Percentiles rank a stretch among this genome's conserved stretches.
These are phyloP conservation scores for Cydia splendana DNA, from an alignment of 1,140 invertebrate genomes.

Conservation along the genomic window DNA sequence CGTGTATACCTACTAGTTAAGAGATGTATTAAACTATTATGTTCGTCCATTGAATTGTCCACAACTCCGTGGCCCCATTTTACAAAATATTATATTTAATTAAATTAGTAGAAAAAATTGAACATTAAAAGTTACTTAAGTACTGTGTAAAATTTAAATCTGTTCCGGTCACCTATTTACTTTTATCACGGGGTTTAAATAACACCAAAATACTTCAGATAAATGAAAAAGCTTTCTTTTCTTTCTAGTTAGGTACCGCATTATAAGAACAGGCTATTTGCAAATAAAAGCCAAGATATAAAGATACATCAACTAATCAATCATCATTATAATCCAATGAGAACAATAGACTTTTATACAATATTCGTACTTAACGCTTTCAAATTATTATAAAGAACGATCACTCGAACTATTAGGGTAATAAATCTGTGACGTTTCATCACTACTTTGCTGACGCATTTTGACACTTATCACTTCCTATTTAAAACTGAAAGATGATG, in stretches of 20 bases:
- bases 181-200: too few relatives aligned
- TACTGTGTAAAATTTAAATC: too few relatives aligned
- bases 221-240: slow-evolving; percentile 5
- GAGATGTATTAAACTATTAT: too few relatives aligned
- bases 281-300: slow-evolving; percentile 23
- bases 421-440: slow-evolving; percentile 21
- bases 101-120: too few relatives aligned
- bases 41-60: too few relatives aligned
- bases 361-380: slow-evolving; percentile 27
- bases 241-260: background rate
- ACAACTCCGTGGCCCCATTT: too few relatives aligned
- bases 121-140: too few relatives aligned
- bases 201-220: background rate
- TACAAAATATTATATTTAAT: too few relatives aligned
- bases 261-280: background rate
- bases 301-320: background rate
- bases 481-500: background rate
- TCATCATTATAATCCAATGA: slow-evolving; percentile 21
- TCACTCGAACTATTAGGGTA: slow-evolving; percentile 1
- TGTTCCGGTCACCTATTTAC: too few relatives aligned
- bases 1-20: too few relatives aligned
- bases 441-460: background rate
- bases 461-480: background rate
- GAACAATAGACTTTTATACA: slow-evolving; percentile 10
- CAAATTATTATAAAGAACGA: background rate